Evolutionary conservation across 2,113 vertebrate species (phyloP), one percentile per base, ranked within the genome.

Genomic region (Syrmaticus mikado): DNA sequence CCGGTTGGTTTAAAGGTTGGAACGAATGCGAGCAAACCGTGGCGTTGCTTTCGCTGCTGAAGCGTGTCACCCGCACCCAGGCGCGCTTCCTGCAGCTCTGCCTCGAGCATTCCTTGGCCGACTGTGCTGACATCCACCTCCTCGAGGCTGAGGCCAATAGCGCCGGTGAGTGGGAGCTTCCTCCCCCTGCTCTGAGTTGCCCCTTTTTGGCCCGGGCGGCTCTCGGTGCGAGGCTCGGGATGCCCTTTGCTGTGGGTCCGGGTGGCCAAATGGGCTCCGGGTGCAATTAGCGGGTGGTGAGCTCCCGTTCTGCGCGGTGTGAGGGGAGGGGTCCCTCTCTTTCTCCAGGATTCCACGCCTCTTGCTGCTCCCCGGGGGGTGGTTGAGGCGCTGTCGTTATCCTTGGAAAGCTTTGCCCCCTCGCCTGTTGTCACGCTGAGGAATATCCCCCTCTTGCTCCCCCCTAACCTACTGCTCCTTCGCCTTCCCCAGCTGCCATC

Each of bases 21-120:
- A 99, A 99, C 85, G 99, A 99, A 97, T 99, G 99, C 79, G 99
- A 99, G 95, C 99, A 99, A 98, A 99, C 99, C 12, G 99, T 99
- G 97, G 99, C 99, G 41, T 98, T 99, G 89, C 97, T 99, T 71
- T 99, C 99, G 11, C 98, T 99, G 94, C 97, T 99, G 95, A 99
- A 99, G 97, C 98, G 98, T 70, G 98, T 98, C 79, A 99, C 98
- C 64, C 98, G 98, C 94, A 99, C 99, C 73, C 99, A 99, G 94
- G 99, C 99, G 45, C 99, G 99, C 71, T 99, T 99, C 94, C 98
- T 99, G 94, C 99, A 99, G 97, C 98, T 99, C 97, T 99, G 98
- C 97, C 98, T 99, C 95, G 99, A 99, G 97, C 99, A 99, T 96
- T 99, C 99, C 81, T 96, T 99, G 96, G 98, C 99, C 68, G 99